Evolutionary conservation across 2,888 invertebrate genomes (phyloP).

Genomic region (Mactromeris polynyma): DNA sequence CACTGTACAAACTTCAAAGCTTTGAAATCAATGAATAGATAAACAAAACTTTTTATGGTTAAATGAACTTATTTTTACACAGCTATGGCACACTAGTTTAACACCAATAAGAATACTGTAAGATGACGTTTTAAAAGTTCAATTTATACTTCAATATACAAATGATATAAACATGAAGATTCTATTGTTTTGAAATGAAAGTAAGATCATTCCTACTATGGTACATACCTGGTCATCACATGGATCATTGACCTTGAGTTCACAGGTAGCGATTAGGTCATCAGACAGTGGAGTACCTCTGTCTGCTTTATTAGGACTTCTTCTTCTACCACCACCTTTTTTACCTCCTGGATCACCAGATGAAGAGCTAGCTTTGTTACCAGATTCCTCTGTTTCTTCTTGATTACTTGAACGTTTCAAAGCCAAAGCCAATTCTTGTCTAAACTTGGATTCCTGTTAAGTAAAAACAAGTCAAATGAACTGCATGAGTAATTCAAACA

Average conservation of each 20-base stretch:
- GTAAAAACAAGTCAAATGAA: neutral
- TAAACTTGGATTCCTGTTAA: neutral
- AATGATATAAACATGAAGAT: no score
- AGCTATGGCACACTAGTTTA: no score
- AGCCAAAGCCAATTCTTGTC: conserved; percentile 77
- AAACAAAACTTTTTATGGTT: no score
- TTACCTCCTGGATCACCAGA: conserved; percentile 7
- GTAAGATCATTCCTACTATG: no score
- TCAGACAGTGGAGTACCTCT: neutral
- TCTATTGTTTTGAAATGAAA: no score
- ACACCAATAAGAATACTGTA: no score
- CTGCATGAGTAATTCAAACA: neutral
- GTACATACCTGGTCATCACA: neutral
- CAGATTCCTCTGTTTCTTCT: neutral
- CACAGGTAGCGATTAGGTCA: neutral
- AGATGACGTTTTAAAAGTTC: no score
- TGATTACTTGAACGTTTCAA: conserved; percentile 16
- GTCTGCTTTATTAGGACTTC: conserved; percentile 26
- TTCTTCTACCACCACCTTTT: conserved; percentile 23
- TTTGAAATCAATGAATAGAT: no score
- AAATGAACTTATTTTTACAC: no score
- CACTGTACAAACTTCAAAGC: no score
- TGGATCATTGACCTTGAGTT: neutral
- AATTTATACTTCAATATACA: no score
- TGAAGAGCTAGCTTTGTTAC: conserved; percentile 13